These are phyloP conservation scores for Carassius carassius DNA, from an alignment of 2,113 vertebrate species.

Conservation along the genomic window DNA sequence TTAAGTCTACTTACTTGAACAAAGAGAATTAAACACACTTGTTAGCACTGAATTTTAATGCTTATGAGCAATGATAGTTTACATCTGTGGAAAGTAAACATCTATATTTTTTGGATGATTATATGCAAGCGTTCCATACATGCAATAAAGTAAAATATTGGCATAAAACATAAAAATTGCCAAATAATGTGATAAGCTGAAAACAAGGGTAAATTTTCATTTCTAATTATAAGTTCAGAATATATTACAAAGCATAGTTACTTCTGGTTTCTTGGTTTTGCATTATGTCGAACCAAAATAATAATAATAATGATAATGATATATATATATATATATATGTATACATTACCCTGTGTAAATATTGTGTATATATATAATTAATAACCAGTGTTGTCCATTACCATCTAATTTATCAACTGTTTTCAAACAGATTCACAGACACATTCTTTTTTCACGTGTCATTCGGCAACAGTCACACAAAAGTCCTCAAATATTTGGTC, in stretches of 20 bases:
- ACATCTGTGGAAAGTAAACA: background rate
- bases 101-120: background rate
- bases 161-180: background rate
- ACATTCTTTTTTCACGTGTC: constrained; percentile 20
- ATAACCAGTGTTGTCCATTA: background rate
- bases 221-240: background rate
- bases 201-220: too few species aligned
- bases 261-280: too few species aligned
- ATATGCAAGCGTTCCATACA: background rate
- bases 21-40: background rate
- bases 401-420: constrained; percentile 11
- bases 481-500: constrained; percentile 25
- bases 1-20: background rate
- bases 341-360: constrained; percentile 11
- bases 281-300: too few species aligned
- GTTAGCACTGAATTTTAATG: background rate
- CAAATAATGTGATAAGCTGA: too few species aligned
- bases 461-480: constrained; percentile 12
- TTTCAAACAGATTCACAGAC: constrained; percentile 13
- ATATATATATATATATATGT: background rate
- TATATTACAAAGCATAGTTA: background rate
- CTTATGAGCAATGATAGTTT: constrained; percentile 7
- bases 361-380: background rate
- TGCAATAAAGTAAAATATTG: background rate
- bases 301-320: too few species aligned